Evolutionary conservation across 2,797 vertebrate species (phyloP).

Genomic region (Phrynocephalus vlangalii): DNA sequence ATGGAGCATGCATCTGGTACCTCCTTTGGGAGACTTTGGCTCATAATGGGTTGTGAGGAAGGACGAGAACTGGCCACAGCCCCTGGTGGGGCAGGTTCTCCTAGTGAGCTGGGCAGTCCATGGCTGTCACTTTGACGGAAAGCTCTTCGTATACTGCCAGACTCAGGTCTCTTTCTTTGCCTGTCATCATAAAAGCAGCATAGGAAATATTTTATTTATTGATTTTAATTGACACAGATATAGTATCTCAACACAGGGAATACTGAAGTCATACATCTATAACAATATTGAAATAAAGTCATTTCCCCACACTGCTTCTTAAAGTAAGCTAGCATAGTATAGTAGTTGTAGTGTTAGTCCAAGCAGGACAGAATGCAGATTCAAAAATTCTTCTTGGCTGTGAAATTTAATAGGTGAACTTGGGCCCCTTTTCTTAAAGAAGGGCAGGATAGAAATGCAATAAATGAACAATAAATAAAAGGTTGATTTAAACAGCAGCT

Average conservation of each 20-base stretch:
- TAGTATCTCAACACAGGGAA: conserved; percentile 28
- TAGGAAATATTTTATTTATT: conserved; percentile 58
- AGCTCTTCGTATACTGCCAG: conserved; percentile 89
- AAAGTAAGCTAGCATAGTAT: not conserved
- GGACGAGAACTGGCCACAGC: conserved; percentile 83
- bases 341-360: not conserved
- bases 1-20: conserved; percentile 90
- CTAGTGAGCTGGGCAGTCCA: conserved; percentile 76
- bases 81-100: conserved; percentile 82
- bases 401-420: not conserved
- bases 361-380: not conserved
- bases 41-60: conserved; percentile 87
- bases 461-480: not conserved
- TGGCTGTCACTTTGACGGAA: conserved; percentile 88
- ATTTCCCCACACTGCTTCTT: conserved; percentile 5
- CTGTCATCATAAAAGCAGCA: conserved; percentile 83
- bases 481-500: conserved; percentile 55
- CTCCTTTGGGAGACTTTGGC: conserved; percentile 88
- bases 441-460: not conserved
- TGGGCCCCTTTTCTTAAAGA: not conserved
- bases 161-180: conserved; percentile 93
- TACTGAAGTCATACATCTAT: not conserved
- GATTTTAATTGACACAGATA: conserved; percentile 13
- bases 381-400: not conserved
- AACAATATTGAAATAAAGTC: not conserved